Evolutionary conservation across 2,797 vertebrate species (phyloP).

Genomic region (Netta rufina): DNA sequence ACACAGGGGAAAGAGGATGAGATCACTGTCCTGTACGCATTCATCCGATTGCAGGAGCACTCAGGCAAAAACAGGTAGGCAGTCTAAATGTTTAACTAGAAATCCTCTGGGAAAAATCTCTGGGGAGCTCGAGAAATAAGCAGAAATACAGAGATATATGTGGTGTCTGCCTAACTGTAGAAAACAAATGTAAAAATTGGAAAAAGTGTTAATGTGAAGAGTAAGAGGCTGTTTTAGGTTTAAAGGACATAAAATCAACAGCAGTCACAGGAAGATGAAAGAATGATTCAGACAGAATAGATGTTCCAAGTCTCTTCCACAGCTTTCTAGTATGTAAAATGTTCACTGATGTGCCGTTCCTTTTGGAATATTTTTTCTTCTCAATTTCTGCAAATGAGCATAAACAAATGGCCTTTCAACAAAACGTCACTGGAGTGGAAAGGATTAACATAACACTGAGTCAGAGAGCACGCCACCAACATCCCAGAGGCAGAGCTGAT

Average conservation of each 20-base stretch:
- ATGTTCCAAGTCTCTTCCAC: neutral
- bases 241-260: neutral
- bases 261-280: neutral
- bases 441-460: neutral
- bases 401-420: neutral
- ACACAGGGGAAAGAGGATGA: constrained; percentile 46
- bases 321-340: neutral
- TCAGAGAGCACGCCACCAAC: neutral
- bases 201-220: neutral
- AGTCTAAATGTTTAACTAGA: neutral
- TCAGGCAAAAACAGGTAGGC: constrained; percentile 63
- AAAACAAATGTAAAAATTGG: neutral
- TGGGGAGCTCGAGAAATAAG: neutral
- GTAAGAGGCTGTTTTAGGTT: neutral
- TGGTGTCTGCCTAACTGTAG: neutral
- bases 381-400: neutral
- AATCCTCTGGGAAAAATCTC: neutral
- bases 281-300: neutral
- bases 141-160: neutral
- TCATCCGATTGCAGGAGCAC: constrained; percentile 34
- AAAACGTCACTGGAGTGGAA: neutral
- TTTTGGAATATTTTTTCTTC: neutral
- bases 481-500: neutral
- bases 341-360: neutral
- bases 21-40: neutral